phyloP scores from a whole-genome alignment of 2,797 vertebrate species.

The Silurus lanzhouensis region DNA sequence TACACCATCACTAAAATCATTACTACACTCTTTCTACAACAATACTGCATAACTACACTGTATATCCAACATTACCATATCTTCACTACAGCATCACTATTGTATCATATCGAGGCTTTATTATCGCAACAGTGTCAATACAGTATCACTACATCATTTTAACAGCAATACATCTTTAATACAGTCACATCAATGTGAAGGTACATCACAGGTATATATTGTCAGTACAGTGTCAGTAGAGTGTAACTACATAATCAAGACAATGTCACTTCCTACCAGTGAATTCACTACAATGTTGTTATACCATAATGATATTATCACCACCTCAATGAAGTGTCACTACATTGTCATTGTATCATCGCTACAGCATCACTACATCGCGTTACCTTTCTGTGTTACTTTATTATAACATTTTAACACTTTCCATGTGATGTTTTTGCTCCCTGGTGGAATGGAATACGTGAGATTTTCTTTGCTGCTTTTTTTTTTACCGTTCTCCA shows the following conservation, averaged over 20 bases:
- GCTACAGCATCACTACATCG: background rate
- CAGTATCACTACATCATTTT: too few relatives aligned
- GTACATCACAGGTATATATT: too few relatives aligned
- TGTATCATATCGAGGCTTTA: background rate
- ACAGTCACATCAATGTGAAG: too few relatives aligned
- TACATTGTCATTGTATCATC: background rate
- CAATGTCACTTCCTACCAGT: too few relatives aligned
- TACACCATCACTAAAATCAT: background rate
- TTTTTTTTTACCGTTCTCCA: slow-evolving; percentile 69
- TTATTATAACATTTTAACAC: background rate
- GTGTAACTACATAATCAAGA: background rate
- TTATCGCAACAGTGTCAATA: background rate
- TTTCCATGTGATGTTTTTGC: background rate
- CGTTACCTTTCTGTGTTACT: background rate
- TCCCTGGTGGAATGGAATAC: background rate
- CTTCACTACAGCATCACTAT: background rate
- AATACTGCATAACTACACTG: background rate
- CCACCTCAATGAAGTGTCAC: background rate
- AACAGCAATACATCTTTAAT: too few relatives aligned
- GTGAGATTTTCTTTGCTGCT: slow-evolving; percentile 32
- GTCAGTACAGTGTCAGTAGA: background rate
- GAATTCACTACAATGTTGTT: background rate
- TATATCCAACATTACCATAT: background rate
- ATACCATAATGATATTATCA: background rate
- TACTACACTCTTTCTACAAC: background rate